These are phyloP conservation scores for Pristionchus entomophagus DNA, from an alignment of 2,888 invertebrate genomes.

Conservation along the genomic window DNA sequence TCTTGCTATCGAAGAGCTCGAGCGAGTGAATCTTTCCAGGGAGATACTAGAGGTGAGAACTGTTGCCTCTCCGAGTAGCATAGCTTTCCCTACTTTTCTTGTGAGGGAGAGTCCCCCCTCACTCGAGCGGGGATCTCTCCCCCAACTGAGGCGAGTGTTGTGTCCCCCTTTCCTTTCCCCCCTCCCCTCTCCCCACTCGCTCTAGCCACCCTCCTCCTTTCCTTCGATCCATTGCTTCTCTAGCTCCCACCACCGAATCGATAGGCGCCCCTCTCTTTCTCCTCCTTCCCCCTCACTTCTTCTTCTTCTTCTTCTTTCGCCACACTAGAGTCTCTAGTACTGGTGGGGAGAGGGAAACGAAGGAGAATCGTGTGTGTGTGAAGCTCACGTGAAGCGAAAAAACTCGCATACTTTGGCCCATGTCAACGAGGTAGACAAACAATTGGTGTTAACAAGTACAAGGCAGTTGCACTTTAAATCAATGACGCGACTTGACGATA, in stretches of 20 bases:
- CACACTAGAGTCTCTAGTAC: background rate
- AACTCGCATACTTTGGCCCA: background rate
- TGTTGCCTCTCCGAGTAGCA: background rate
- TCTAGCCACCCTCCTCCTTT: conserved; percentile 35
- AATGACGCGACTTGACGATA: background rate
- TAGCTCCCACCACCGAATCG: conserved; percentile 44
- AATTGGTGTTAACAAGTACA: no score
- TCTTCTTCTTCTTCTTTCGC: background rate
- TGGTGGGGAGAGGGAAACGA: background rate
- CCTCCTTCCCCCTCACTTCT: background rate
- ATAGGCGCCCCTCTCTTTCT: conserved; percentile 22
- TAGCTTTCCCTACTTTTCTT: background rate
- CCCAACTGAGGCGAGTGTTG: conserved; percentile 37
- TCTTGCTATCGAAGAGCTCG: conserved; percentile 59
- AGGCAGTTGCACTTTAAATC: background rate
- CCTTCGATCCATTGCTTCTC: conserved; percentile 44
- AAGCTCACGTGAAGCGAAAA: background rate
- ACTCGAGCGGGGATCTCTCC: conserved; percentile 33
- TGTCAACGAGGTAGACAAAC: background rate
- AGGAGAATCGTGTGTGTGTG: background rate
- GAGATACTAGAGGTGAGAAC: conserved; percentile 67
- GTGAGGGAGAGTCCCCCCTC: conserved; percentile 32
- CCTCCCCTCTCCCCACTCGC: conserved; percentile 24
- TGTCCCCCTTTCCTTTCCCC: conserved; percentile 51
- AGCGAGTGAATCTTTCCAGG: conserved; percentile 60